Base-by-base conservation (phyloP, 2,888 invertebrate genomes). In the Limnephilus rhombicus region DNA sequence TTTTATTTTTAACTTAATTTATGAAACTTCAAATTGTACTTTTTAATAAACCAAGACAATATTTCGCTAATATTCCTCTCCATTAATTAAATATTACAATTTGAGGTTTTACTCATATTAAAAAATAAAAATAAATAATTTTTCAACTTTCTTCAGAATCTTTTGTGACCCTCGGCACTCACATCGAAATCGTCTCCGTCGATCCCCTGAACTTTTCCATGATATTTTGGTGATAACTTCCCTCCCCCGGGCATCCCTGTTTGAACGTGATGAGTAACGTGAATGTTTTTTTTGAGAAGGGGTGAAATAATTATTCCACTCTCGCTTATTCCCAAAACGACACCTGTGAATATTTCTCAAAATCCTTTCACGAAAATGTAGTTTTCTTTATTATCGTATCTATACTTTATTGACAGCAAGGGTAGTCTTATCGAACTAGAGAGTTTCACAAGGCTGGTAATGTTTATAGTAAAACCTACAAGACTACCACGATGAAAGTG, bases 221-320 rank as follows among this genome's bases (percentile, higher is more conserved):
- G 24, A 83, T 15, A 87, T 49, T 87, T 11, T 68, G 68, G 18
- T 37, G 37, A 31, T 18, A 31, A n/a, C 13, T 29, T 24, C n/a
- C 18, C 12, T 89, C 88, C 80, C 41, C 24, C 24, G n/a, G 88
- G 88, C 37, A 37, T 80, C 80, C 11, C 88, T n/a, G 34, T 80
- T n/a, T 41, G 80, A 80, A 89, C 80, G 88, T 88, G 88, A 68
- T 88, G 53, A 45, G 7, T 11, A 45, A 68, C 37, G 18, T 24
- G 41, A 45, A 86, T 29, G 45, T 86, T 86, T 86, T 86, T 85
- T 82, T 86, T n/a, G 45, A 45, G 68, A 87, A 31, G 15, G 45
- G 29, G n/a, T 31, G 87, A 87, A 68, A 87, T 49, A 87, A 87
- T 53, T 53, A n/a, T 49, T 49, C 87, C 49, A 87, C 83, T 41